Evolutionary conservation across 2,113 vertebrate genomes (phyloP).

Genomic region (Propithecus coquereli): DNA sequence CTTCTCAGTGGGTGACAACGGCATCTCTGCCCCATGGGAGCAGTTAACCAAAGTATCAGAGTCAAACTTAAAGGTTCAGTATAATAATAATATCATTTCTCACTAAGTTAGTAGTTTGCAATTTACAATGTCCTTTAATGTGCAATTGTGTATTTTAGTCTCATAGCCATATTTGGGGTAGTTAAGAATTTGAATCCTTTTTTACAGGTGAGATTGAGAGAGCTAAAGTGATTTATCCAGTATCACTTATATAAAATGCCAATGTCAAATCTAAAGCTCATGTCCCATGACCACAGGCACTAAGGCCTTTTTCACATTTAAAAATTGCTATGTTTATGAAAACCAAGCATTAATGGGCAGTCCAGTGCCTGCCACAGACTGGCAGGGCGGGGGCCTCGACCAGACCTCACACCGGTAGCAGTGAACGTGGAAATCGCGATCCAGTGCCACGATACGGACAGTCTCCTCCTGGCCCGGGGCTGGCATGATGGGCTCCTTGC

Average conservation of each 20-base stretch:
- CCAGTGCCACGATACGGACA: slow-evolving; percentile 96
- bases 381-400: background rate
- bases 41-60: background rate
- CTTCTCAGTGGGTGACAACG: background rate
- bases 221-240: background rate
- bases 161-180: background rate
- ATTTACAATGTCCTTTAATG: background rate
- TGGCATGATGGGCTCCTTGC: slow-evolving; percentile 96
- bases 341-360: background rate
- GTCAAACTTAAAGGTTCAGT: background rate
- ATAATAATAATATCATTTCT: background rate
- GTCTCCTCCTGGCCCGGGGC: slow-evolving; percentile 98
- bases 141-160: background rate
- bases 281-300: background rate
- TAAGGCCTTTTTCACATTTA: background rate
- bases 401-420: slow-evolving; percentile 98
- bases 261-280: background rate
- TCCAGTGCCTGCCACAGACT: background rate
- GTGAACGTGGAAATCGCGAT: slow-evolving; percentile 97
- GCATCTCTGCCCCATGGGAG: background rate
- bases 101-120: background rate
- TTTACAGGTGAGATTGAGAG: background rate
- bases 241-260: background rate
- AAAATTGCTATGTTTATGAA: background rate
- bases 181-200: background rate